Evolutionary conservation across 2,888 invertebrate genomes (phyloP), one percentile per base, ranked within the genome.

Genomic region (Zaprionus lineosus): DNA sequence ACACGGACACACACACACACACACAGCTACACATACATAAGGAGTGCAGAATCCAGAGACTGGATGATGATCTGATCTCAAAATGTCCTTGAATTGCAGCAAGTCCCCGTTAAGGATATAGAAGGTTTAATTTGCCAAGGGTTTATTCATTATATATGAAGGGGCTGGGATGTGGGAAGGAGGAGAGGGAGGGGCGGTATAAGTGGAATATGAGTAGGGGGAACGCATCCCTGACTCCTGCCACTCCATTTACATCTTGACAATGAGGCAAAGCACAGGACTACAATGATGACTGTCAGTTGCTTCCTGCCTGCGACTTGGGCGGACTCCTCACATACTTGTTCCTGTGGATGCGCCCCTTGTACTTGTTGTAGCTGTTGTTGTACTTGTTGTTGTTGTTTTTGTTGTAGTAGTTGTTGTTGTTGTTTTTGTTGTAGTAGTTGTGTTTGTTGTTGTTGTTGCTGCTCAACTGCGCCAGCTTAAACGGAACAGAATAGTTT

Each of bases 101-200:
- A n/a, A n/a, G n/a, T n/a, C n/a, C n/a, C n/a, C n/a, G n/a, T 26
- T 9, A 34, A 48, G 67, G 14, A 48, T 47, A 36, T 56, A n/a
- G 16, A 73, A 53, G 58, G 62, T 67, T 73, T 67, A 73, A 70
- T 72, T 62, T 62, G 53, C 68, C 57, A 67, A 53, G 62, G 62
- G 68, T 62, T 62, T 67, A 62, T 67, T 67, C 68, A 67, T 73
- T 67, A 72, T 60, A 55, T 66, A 47, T 60, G 65, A 15, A n/a
- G 43, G 59, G 40, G 36, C 58, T 52, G 40, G 64, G 50, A n/a
- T n/a, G n/a, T n/a, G n/a, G n/a, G n/a, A n/a, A n/a, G n/a, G n/a
- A n/a, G n/a, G n/a, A n/a, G n/a, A n/a, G n/a, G n/a, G n/a, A n/a
- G n/a, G n/a, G n/a, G n/a, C n/a, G n/a, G n/a, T n/a, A n/a, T n/a